Evolutionary conservation across 2,113 vertebrate genomes (phyloP).

Genomic region (Nesogale talazaci): DNA sequence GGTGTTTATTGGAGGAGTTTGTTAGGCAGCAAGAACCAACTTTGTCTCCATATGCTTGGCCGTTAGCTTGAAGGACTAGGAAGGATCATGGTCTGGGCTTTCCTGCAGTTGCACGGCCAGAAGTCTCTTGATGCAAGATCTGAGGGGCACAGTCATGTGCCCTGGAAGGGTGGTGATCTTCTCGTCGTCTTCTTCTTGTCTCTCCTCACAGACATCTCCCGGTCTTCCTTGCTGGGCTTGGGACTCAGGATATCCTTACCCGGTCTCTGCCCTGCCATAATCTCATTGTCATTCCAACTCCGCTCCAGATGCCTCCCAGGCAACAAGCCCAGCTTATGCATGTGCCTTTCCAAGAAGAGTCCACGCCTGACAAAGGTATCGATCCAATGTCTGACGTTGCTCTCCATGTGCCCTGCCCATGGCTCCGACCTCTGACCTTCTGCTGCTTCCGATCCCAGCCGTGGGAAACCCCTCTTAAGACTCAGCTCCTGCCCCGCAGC

Average conservation of each 20-base stretch:
- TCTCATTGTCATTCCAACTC: not conserved
- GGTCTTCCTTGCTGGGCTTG: not conserved
- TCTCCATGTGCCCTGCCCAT: not conserved
- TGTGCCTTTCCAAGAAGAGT: not conserved
- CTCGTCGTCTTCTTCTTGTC: not conserved
- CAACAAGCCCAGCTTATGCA: not conserved
- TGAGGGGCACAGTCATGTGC: too few relatives aligned
- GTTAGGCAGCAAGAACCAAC: not conserved
- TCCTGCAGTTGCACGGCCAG: fast-evolving
- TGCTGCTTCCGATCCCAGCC: not conserved
- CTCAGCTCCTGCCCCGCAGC: not conserved
- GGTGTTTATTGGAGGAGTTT: not conserved
- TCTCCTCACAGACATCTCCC: not conserved
- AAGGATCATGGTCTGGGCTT: too few relatives aligned
- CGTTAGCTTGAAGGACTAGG: not conserved
- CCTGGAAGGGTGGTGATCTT: too few relatives aligned
- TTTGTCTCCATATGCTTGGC: not conserved
- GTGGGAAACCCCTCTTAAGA: not conserved
- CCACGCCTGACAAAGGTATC: not conserved
- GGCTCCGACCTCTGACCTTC: fast-evolving
- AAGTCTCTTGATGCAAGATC: not conserved
- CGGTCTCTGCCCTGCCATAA: not conserved
- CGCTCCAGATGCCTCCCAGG: not conserved
- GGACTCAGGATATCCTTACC: not conserved
- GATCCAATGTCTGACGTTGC: not conserved